Base-by-base conservation (phyloP, 2,113 vertebrate genomes). In the Phrynosoma platyrhinos region DNA sequence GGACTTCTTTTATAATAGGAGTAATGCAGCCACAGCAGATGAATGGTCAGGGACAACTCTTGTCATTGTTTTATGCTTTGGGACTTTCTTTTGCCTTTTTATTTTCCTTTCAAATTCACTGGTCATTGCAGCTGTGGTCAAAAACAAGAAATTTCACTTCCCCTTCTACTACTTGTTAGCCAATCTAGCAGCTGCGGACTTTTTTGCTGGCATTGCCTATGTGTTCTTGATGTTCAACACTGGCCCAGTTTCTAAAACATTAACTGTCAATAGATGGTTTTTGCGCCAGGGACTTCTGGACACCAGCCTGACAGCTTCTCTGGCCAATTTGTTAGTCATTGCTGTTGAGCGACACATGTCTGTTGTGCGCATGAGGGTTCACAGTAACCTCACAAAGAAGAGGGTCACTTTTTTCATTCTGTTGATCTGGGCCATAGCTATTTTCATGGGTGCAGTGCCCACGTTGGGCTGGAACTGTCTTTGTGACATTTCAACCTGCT, bases 211-310 rank as follows among this genome's bases (percentile, higher is more conserved):
- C 9, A 98, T 99, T 30, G 98, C 99, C 0, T 99, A 99, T 0
- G 97, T 99, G 9, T 99, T 98, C 95, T 95, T 99, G 92, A 99
- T 99, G 98, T 99, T 99, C 91, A 97, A 99, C 94, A 99, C 99
- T 0, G 99, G 99, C 1, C 94, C 96, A 0, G 96, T 97, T 85
- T 99, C 98, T 0, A 96, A 95, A 87, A 96, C 93, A 0, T 89
- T 99, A 71, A 98, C 98, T 0, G 98, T 99, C 2, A 97, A 97
- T 69, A 95, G 87, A 85, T 99, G 99, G 97, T 98, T 99, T 81
- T 91, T 99, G 91, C 98, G 99, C 16, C 98, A 99, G 96, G 98
- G 98, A 5, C 97, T 99, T 36, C 94, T 99, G 91, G 98, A 99
- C 85, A 94, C 98, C 4, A 99, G 99, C 88, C 97, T 99, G 83